Base-by-base conservation (phyloP, 2,797 vertebrate genomes). In the Linurgus olivaceus region DNA sequence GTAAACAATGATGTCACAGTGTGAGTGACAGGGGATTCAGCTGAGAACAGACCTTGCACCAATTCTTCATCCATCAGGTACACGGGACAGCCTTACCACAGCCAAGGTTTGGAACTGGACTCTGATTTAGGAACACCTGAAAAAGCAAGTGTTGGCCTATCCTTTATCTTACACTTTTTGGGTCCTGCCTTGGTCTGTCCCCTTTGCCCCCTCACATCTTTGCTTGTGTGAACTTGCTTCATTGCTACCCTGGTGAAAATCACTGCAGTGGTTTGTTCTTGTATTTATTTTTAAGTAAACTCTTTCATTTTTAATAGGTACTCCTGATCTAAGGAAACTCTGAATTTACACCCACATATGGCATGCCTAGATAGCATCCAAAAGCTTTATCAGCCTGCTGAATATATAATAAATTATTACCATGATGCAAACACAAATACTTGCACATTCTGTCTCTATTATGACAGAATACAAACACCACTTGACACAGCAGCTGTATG, bases 381-480 rank as follows among this genome's bases (percentile, higher is more conserved):
- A 81, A 93, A 95, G 50, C 62, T 91, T 80, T 76, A 70, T 84
- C 48, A 78, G 71, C 50, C 72, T 50, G 40, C 71, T 93, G 87
- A 86, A 66, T 73, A 88, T 24, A n/a, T 35, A 88, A 94, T 81
- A 90, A 90, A 94, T 97, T 93, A 95, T 47, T 47, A 81, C 44
- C 57, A 71, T 11, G 37, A 81, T 76, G 83, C 57, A 91, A 71
- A 90, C 35, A 80, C 65, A 86, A 86, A 86, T 76, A 59, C 70
- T 88, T 74, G 72, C 65, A 94, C 67, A 51, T 88, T 90, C 55
- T 78, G 58, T 48, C 80, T 96, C 86, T 63, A 25, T 55, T 55
- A 44, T 24, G 70, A 81, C 50, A 90, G 67, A 93, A 88, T 63
- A 88, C 24, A 95, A 92, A 72, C 17, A 76, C 29, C 74, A 93